Conservation (phyloP, 2,888 invertebrate species). For the Eumerus sabulonum region DNA sequence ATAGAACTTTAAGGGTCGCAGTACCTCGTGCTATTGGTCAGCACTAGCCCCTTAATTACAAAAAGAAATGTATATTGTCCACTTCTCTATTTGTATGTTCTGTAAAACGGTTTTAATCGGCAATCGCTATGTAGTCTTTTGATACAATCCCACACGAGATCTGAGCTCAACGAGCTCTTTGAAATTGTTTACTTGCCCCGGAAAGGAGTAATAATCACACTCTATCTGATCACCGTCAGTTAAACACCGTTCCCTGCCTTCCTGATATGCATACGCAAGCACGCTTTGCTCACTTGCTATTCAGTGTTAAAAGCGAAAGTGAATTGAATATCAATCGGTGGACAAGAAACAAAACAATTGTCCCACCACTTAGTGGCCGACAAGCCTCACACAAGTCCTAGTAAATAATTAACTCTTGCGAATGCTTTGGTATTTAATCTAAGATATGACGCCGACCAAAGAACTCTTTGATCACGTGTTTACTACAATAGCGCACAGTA, state of each 20-base stretch:
- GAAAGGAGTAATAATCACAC: slow-evolving; percentile 20
- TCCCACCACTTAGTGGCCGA: slow-evolving; percentile 24
- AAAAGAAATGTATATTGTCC: no score
- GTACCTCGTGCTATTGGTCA: no score
- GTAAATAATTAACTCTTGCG: slow-evolving; percentile 55
- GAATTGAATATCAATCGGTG: slow-evolving; percentile 47
- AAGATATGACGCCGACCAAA: slow-evolving; percentile 34
- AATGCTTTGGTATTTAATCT: slow-evolving; percentile 55
- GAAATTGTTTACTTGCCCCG: slow-evolving; percentile 21
- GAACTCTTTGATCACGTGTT: slow-evolving; percentile 6
- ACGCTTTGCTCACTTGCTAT: slow-evolving; percentile 5
- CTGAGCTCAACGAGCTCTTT: no score
- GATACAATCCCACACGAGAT: no score
- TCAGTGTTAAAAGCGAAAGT: slow-evolving; percentile 40
- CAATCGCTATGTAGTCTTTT: no score
- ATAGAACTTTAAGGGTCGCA: no score
- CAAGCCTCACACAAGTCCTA: slow-evolving; percentile 18
- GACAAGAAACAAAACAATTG: background rate
- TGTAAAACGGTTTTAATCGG: no score
- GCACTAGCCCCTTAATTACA: no score
- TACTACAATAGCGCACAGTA: no score
- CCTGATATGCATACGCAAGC: slow-evolving; percentile 1
- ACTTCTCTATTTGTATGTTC: no score
- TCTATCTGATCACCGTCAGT: slow-evolving; percentile 27
- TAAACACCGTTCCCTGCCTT: slow-evolving; percentile 1